Evolutionary conservation across 2,113 vertebrate genomes (phyloP).

Genomic region (Rhinoptilus africanus): DNA sequence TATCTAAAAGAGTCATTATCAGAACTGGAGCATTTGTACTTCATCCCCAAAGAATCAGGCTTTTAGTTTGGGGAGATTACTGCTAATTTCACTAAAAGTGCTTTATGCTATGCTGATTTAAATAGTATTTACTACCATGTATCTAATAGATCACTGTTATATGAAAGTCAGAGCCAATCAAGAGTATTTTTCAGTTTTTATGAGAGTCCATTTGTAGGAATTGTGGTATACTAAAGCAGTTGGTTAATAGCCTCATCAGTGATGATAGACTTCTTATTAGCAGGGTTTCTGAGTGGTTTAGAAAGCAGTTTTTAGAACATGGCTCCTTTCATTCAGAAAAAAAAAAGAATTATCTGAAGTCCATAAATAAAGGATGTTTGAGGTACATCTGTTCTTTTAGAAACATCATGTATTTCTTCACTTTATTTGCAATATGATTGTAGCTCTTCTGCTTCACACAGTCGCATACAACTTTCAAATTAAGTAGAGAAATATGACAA

Average conservation of each 20-base stretch:
- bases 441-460: background rate
- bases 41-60: background rate
- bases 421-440: background rate
- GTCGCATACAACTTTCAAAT: background rate
- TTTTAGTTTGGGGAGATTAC: background rate
- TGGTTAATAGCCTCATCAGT: background rate
- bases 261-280: background rate
- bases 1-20: background rate
- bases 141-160: background rate
- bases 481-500: background rate
- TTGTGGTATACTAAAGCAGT: background rate
- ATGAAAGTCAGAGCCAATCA: background rate
- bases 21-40: background rate
- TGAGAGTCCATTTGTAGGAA: background rate
- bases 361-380: background rate
- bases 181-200: background rate
- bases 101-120: background rate
- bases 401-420: background rate
- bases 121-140: background rate
- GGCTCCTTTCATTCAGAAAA: background rate
- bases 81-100: background rate
- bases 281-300: background rate
- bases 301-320: background rate
- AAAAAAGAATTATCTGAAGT: background rate
- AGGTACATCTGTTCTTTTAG: background rate